Evolutionary conservation across 1,140 invertebrate species (phyloP).

Genomic region (Platyscapa corneri): DNA sequence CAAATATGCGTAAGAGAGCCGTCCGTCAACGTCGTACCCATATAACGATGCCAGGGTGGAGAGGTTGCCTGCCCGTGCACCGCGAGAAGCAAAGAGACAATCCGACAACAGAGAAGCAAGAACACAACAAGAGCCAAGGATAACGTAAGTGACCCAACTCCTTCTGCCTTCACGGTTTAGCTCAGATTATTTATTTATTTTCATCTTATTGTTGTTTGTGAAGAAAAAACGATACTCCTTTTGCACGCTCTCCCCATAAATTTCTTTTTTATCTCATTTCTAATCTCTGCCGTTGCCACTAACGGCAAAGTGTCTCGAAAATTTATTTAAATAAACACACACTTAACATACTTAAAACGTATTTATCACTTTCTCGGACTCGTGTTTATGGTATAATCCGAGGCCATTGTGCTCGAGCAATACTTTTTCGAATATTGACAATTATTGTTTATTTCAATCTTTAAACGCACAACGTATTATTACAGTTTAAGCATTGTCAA

Average conservation of each 20-base stretch:
- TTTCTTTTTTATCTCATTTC: background rate
- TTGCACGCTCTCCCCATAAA: too few relatives aligned
- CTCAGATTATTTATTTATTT: background rate
- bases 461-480: too few relatives aligned
- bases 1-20: constrained; percentile 70
- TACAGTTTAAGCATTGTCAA: too few relatives aligned
- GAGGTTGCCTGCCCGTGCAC: background rate
- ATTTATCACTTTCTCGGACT: too few relatives aligned
- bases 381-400: too few relatives aligned
- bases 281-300: background rate
- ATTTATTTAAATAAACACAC: too few relatives aligned
- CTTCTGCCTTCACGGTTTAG: background rate
- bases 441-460: too few relatives aligned
- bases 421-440: too few relatives aligned
- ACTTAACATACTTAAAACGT: too few relatives aligned
- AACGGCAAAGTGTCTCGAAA: too few relatives aligned
- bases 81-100: constrained; percentile 15
- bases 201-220: background rate
- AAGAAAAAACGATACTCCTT: background rate
- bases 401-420: too few relatives aligned
- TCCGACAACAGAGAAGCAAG: background rate
- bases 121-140: constrained; percentile 25
- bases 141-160: background rate
- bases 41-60: constrained; percentile 49
- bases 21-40: constrained; percentile 65